These are phyloP conservation scores for Acanthisitta chloris DNA, from an alignment of 2,113 vertebrate species.

Conservation along the genomic window DNA sequence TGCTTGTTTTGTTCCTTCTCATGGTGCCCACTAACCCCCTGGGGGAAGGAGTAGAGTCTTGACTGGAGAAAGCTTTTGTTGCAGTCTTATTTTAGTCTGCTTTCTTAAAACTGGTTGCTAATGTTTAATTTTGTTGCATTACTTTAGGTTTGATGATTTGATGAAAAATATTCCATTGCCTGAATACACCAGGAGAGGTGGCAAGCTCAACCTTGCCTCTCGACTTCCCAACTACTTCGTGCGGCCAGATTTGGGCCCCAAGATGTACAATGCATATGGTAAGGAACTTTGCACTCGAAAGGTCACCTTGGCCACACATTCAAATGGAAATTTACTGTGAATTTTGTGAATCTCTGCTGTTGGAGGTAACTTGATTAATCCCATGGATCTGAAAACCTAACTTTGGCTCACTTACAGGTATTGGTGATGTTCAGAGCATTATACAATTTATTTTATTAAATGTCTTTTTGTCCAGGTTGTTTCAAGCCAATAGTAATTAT, in stretches of 20 bases:
- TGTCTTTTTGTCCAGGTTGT: not conserved
- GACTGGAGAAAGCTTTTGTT: not conserved
- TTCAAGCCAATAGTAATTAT: not conserved
- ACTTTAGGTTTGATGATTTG: conserved; percentile 77
- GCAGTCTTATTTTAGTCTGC: not conserved
- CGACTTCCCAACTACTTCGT: conserved; percentile 80
- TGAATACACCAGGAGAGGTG: conserved; percentile 80
- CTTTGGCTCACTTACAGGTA: not conserved
- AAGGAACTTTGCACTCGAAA: conserved; percentile 2
- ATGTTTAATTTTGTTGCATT: not conserved
- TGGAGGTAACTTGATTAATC: not conserved
- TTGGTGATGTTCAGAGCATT: not conserved
- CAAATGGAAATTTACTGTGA: not conserved
- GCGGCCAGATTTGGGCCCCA: conserved; percentile 80
- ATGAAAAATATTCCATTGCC: conserved; percentile 82
- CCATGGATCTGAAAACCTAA: not conserved
- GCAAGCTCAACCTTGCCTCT: conserved; percentile 80
- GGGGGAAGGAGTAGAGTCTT: not conserved
- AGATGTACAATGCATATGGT: conserved; percentile 85
- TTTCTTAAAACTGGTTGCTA: too few species aligned
- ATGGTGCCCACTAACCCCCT: not conserved
- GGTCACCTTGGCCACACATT: not conserved
- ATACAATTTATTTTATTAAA: not conserved
- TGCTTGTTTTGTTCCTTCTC: not conserved
- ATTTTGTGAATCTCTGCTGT: not conserved